Evolutionary conservation across 2,797 vertebrate genomes (phyloP), one percentile per base, ranked within the genome.

Genomic region (Gambelia wislizenii): DNA sequence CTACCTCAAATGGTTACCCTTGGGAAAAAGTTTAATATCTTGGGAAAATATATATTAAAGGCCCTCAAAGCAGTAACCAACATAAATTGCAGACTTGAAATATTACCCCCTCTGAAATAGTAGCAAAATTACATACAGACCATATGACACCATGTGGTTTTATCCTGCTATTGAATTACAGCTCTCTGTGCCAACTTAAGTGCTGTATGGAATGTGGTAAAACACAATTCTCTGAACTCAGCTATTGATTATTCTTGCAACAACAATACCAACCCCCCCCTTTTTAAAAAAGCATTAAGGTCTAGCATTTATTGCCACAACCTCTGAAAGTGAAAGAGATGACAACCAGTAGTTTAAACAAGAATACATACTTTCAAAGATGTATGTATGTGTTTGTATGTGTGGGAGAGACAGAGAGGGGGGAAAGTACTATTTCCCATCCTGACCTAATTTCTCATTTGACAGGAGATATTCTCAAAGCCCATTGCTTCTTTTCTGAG

Each of bases 91-190:
- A 77, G 56, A 69, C 70, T 36, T 89, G 70, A 89, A 56, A 44
- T 89, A n/a, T 75, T 61, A 67, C 67, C 56, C 47, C 56, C 56
- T 86, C 82, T 82, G 84, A 82, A 89, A 89, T 42, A 39, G 70
- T 61, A 86, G 78, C 84, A 67, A 89, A 89, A 86, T 89, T 86
- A 89, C 44, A 89, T 82, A 86, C 70, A 76, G 82, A 36, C 56
- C 70, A 33, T 59, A 89, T 77, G 70, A 83, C 36, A 69, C 44
- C 69, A 30, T 86, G 89, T 82, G 79, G 59, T 56, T 82, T 89
- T n/a, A 36, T 64, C n/a, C 56, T 76, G 89, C 84, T 86, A 75
- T n/a, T 67, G 78, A 89, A 76, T 89, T 86, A 83, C 70, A 76
- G 78, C 56, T 86, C 85, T 89, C 39, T 89, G 72, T 86, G 84